Base-by-base conservation (phyloP, 2,888 invertebrate species). In the Alitta virens region DNA sequence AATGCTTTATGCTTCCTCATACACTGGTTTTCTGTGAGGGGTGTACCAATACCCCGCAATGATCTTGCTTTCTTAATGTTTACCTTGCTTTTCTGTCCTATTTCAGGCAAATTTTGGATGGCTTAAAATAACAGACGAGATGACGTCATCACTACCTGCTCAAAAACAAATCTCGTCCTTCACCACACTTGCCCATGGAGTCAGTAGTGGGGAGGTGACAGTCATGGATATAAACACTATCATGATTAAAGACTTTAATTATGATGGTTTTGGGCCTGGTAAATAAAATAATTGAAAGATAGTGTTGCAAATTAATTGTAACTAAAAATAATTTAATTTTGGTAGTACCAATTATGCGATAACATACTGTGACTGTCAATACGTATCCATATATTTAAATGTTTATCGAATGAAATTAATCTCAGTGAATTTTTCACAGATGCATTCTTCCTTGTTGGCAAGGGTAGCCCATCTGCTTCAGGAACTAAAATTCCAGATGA, bases 241-340 rank as follows among this genome's bases (percentile, higher is more conserved):
- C 23, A 21, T n/a, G 9, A 56, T 56, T n/a, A 21, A 21, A 12
- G 14, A 25, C 23, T 9, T 56, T 7, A 5, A 56, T 25, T 56
- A 56, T 18, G 56, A 56, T 26, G 56, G 56, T 14, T 16, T 24
- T 3, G 56, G 43, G 18, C 56, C 56, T 43, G 56, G 56, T 56
- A 21, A 9, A n/a, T n/a, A n/a, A 3, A n/a, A 49, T 23, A 33
- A 7, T 33, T 33, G 5, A 33, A 33, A 33, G 7, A 33, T 33
- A 33, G 33, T 12, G 7, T 12, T 33, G 33, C 33, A 33, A 12
- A 33, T 33, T 5, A 33, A 33, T 33, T 33, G 12, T 33, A n/a
- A n/a, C n/a, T n/a, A n/a, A n/a, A n/a, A n/a, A n/a, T n/a, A n/a
- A n/a, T n/a, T n/a, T n/a, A n/a, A n/a, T n/a, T n/a, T n/a, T n/a